A percentile compares a stretch with the other conserved stretches of the same genome.
These are phyloP conservation scores for Agrypnus murinus DNA, from an alignment of 2,888 invertebrate species.

Conservation along the genomic window DNA sequence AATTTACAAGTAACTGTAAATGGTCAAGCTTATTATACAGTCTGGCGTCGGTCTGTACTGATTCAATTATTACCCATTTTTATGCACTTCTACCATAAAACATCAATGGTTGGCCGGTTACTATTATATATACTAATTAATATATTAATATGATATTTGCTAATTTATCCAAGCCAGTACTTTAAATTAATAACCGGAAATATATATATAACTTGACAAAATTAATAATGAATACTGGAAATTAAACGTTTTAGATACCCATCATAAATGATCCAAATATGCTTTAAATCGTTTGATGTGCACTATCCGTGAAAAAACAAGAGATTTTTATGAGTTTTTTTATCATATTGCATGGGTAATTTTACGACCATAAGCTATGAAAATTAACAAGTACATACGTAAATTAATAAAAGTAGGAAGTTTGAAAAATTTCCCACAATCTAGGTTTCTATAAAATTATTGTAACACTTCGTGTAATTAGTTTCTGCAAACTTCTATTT, in stretches of 20 bases:
- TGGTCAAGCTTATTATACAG: constrained; percentile 8
- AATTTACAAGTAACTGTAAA: constrained; percentile 13
- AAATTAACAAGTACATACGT: no score
- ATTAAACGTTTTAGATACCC: constrained; percentile 17
- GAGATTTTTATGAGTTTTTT: neutral
- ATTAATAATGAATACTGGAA: constrained; percentile 24
- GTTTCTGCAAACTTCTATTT: no score
- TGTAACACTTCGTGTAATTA: no score
- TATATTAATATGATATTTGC: no score
- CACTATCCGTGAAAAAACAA: constrained; percentile 28
- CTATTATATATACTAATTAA: no score
- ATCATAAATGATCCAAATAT: neutral
- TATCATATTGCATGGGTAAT: neutral
- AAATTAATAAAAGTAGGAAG: no score
- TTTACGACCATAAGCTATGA: no score
- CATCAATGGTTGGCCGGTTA: no score
- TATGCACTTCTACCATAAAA: constrained; percentile 19
- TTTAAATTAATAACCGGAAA: constrained; percentile 6
- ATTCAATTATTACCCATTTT: constrained; percentile 26
- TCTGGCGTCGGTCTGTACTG: constrained; percentile 27
- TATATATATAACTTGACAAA: constrained; percentile 2
- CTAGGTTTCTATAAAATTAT: no score
- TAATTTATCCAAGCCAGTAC: no score
- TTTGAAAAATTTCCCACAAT: no score
- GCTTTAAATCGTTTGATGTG: constrained; percentile 21